phyloP scores from a whole-genome alignment of 2,888 invertebrate genomes.

The Helicoverpa assulta region DNA sequence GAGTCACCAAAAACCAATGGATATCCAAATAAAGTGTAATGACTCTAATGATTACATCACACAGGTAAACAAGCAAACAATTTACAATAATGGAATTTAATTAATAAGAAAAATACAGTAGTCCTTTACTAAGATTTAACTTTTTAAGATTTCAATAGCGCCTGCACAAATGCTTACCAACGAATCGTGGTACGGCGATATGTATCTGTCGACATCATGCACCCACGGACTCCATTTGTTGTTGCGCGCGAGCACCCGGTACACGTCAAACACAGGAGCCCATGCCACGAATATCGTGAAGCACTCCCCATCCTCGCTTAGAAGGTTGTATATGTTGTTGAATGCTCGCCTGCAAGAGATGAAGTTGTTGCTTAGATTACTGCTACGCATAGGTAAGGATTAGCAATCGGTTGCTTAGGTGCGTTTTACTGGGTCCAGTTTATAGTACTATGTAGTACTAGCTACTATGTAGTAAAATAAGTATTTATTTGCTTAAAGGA shows the following conservation, averaged over 20 bases:
- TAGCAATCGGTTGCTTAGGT: neutral
- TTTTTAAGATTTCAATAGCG: too few species aligned
- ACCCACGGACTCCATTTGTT: conserved; percentile 91
- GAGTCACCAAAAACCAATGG: too few species aligned
- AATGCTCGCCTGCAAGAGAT: conserved; percentile 90
- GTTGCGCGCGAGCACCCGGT: conserved; percentile 88
- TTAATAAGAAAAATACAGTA: too few species aligned
- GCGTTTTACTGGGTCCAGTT: neutral
- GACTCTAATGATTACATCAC: too few species aligned
- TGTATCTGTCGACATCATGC: conserved; percentile 91
- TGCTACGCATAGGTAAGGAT: neutral
- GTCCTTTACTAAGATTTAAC: too few species aligned
- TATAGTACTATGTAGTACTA: too few species aligned
- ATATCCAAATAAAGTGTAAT: too few species aligned
- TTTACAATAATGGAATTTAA: too few species aligned
- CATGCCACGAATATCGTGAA: conserved; percentile 92
- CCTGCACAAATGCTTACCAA: conserved; percentile 27
- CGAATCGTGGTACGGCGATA: conserved; percentile 92
- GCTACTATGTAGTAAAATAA: too few species aligned
- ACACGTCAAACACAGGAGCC: conserved; percentile 92
- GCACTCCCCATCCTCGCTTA: conserved; percentile 92
- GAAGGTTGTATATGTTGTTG: conserved; percentile 89
- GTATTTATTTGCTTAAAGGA: too few species aligned
- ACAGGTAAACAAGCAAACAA: too few species aligned
- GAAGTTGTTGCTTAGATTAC: too few species aligned